Conservation (phyloP, 2,113 vertebrate genomes). For the Merops nubicus region DNA sequence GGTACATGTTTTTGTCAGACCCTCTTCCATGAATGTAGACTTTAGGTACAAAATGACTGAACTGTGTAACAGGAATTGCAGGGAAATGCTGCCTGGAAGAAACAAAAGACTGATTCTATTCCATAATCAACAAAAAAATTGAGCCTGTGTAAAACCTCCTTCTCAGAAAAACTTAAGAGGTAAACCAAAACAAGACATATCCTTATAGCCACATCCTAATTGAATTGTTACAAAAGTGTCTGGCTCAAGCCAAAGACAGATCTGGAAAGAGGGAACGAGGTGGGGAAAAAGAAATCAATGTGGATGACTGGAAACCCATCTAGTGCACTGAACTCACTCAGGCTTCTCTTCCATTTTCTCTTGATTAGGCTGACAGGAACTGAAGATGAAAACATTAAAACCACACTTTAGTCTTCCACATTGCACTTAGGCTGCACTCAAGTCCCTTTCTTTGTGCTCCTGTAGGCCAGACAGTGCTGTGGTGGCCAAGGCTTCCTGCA, state of each 20-base stretch:
- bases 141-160: background rate
- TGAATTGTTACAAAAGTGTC: background rate
- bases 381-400: background rate
- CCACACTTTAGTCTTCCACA: background rate
- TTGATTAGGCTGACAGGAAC: background rate
- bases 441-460: background rate
- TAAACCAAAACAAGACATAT: background rate
- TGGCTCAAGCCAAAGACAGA: background rate
- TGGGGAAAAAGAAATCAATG: background rate
- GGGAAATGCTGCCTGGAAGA: background rate
- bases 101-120: background rate
- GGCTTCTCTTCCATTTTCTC: background rate
- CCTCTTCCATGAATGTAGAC: background rate
- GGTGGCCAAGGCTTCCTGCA: background rate
- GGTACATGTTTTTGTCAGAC: background rate
- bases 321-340: background rate
- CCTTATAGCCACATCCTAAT: background rate
- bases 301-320: background rate
- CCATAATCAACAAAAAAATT: background rate
- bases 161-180: background rate
- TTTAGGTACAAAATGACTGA: background rate
- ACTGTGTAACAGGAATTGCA: background rate
- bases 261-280: background rate
- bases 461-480: background rate
- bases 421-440: background rate